Conservation (phyloP, 2,113 vertebrate genomes). For the Spea bombifrons region DNA sequence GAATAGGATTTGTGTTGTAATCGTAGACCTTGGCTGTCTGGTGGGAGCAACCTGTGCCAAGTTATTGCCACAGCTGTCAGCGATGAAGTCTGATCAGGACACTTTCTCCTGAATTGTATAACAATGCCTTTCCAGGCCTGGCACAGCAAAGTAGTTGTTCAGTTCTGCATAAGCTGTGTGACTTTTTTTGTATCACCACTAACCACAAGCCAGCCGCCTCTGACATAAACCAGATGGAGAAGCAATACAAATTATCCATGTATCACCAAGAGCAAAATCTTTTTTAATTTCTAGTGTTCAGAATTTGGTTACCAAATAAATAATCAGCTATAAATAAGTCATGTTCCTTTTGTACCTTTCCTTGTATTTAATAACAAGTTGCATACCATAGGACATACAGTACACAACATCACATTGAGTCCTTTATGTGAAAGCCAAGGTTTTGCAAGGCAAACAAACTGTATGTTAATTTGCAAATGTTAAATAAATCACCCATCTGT, state of each 20-base stretch:
- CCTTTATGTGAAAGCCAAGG: slow-evolving; percentile 9
- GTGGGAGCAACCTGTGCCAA: neutral
- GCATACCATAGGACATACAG: slow-evolving; percentile 26
- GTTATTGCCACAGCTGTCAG: slow-evolving; percentile 18
- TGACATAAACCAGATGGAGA: slow-evolving; percentile 58
- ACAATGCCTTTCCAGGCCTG: slow-evolving; percentile 44
- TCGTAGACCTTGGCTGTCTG: neutral
- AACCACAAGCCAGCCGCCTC: slow-evolving; percentile 51
- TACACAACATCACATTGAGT: slow-evolving; percentile 1
- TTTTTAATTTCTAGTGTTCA: slow-evolving; percentile 45
- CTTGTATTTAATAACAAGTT: slow-evolving; percentile 19
- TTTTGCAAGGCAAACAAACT: slow-evolving; percentile 35
- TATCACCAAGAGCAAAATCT: slow-evolving; percentile 41
- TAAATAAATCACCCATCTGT: neutral
- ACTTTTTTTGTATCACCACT: slow-evolving; percentile 49
- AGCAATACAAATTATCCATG: slow-evolving; percentile 47
- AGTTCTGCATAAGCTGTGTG: slow-evolving; percentile 53
- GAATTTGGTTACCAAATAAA: slow-evolving; percentile 41
- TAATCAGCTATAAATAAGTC: slow-evolving; percentile 30
- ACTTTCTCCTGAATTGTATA: slow-evolving; percentile 50
- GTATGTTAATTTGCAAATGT: slow-evolving; percentile 7
- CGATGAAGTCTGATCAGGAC: slow-evolving; percentile 38
- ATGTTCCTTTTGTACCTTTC: slow-evolving; percentile 29
- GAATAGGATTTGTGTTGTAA: neutral
- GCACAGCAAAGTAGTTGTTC: slow-evolving; percentile 52